These are phyloP conservation scores for Tetropium fuscum DNA, from an alignment of 2,888 invertebrate species.

Conservation along the genomic window DNA sequence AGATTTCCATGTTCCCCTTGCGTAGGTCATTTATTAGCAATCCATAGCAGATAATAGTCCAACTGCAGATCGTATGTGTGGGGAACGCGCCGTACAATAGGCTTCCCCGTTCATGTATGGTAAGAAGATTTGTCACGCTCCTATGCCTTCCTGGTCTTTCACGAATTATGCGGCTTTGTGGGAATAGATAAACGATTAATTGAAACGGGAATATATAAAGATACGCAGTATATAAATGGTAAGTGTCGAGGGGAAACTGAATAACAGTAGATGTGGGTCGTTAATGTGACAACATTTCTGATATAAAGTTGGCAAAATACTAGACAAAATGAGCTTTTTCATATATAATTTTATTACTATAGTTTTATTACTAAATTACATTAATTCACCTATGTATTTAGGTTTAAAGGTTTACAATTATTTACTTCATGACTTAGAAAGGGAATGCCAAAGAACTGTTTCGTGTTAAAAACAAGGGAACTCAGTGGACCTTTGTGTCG, in stretches of 20 bases:
- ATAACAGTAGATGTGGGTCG: too few species aligned
- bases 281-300: too few species aligned
- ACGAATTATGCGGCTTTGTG: constrained; percentile 26
- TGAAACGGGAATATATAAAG: constrained; percentile 19
- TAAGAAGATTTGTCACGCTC: constrained; percentile 27
- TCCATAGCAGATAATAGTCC: constrained; percentile 26
- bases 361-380: too few species aligned
- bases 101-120: constrained; percentile 23
- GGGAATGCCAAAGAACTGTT: too few species aligned
- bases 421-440: too few species aligned
- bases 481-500: too few species aligned
- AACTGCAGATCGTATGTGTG: constrained; percentile 15
- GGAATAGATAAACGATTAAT: constrained; percentile 27
- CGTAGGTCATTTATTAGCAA: constrained; percentile 24
- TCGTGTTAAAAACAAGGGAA: too few species aligned
- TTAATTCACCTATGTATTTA: too few species aligned
- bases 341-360: too few species aligned
- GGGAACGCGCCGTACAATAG: constrained; percentile 23
- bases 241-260: neutral
- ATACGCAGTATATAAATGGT: neutral
- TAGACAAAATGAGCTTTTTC: too few species aligned
- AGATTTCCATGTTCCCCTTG: constrained; percentile 9
- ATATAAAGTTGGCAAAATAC: too few species aligned
- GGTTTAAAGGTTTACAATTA: too few species aligned
- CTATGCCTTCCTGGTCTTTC: constrained; percentile 24